Percentiles rank a stretch among this genome's conserved stretches.
Evolutionary conservation across 2,888 invertebrate species (phyloP).

Genomic region (Anthoptus insignis): DNA sequence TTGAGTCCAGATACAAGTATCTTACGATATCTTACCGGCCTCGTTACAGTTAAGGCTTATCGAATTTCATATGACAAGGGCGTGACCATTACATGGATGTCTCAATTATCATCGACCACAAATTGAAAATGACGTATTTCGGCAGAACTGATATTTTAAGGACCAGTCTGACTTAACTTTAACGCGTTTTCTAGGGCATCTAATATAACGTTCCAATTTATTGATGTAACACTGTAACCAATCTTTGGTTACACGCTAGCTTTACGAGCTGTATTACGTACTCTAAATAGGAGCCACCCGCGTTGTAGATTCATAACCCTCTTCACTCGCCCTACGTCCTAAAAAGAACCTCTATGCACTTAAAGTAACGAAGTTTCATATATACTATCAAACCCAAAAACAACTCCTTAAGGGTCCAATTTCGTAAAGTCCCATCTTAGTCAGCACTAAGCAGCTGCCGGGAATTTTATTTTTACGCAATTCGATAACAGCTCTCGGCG

Average conservation of each 20-base stretch:
- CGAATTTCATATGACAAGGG: conserved; percentile 37
- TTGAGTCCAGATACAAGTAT: conserved; percentile 5
- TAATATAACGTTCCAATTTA: neutral
- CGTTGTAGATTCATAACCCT: too few relatives aligned
- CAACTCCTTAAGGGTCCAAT: too few relatives aligned
- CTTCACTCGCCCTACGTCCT: too few relatives aligned
- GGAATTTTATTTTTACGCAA: conserved; percentile 31
- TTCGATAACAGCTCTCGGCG: conserved; percentile 35
- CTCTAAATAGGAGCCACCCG: too few relatives aligned
- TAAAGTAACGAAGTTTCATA: too few relatives aligned
- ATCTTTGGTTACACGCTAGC: too few relatives aligned
- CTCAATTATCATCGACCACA: conserved; percentile 36
- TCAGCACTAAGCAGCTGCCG: conserved; percentile 29
- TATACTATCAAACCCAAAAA: too few relatives aligned
- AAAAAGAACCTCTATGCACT: too few relatives aligned
- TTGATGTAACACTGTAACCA: too few relatives aligned
- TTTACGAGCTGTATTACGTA: too few relatives aligned
- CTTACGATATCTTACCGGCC: conserved; percentile 20
- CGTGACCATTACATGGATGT: conserved; percentile 33
- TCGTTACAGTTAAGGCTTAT: conserved; percentile 32
- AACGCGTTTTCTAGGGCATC: neutral
- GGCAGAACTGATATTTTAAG: neutral
- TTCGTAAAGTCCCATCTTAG: too few relatives aligned
- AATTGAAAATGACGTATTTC: conserved; percentile 22
- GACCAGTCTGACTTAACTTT: neutral